Base-by-base conservation (phyloP, 1,140 invertebrate genomes). In the Brachionus plicatilis region DNA sequence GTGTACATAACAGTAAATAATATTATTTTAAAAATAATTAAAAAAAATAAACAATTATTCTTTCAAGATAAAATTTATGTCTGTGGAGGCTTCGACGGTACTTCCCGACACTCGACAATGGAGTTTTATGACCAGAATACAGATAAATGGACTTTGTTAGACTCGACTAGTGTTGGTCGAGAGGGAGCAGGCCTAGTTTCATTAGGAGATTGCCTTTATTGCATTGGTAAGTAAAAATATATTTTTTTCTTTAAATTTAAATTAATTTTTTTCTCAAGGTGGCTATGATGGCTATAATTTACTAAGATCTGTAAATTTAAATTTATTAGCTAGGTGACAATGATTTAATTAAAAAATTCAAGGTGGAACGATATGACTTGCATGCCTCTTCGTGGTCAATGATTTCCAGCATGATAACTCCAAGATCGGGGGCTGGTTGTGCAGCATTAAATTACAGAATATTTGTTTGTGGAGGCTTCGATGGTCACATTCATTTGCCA, bases 381-480 rank as follows among this genome's bases (percentile, higher is more conserved):
- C 94, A 95, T 87, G 95, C 94, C 3, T 94, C 94, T 85, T 96
- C 98, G 89, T 99, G 97, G 97, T 94, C 96, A 90, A 96, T 98
- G 94, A 96, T 97, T 1, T 95, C 96, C n/a, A 95, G 95, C 1
- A 98, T 98, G 96, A 95, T 94, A 86, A 98, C 98, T 90, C 90
- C 96, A 83, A 92, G 97, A 83, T 99, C 96, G 91, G 97, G 97
- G 37, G 97, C 99, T 3, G 97, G 97, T 27, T 96, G 98, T 20
- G 96, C 96, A 56, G 96, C 98, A n/a, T 90, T 98, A 1, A 96
- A 96, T 90, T 96, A 98, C 89, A 91, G 98, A 20, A 90, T 99
- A 3, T 98, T 98, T 90, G 96, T 96, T 11, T 95, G 96, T 17
- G 96, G 96, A n/a, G 97, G 97, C 2, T 96, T 99, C 90, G 97